These are phyloP conservation scores for Hydra vulgaris DNA, from an alignment of 30 jellyfish, hydroid and myxozoan species.

Conservation along the genomic window DNA sequence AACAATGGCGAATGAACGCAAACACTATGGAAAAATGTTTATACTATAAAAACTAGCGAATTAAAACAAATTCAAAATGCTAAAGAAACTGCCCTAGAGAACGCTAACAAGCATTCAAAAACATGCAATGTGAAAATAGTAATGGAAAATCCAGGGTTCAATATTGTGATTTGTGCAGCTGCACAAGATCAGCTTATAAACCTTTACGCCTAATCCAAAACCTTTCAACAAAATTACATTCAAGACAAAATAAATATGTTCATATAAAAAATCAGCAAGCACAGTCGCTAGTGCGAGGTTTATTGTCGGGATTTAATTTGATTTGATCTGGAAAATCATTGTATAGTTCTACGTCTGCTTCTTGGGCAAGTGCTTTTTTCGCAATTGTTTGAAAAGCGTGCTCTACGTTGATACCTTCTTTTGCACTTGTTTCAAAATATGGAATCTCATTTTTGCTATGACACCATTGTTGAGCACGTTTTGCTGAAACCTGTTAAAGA, in stretches of 20 bases:
- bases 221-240: background rate
- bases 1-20: background rate
- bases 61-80: background rate
- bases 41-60: background rate
- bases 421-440: slow-evolving; percentile 97
- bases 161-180: background rate
- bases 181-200: background rate
- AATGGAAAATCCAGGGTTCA: background rate
- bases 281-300: slow-evolving; percentile 95
- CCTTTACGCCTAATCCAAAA: background rate
- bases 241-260: background rate
- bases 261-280: slow-evolving; percentile 54
- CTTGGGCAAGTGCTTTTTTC: slow-evolving; percentile 96
- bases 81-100: background rate
- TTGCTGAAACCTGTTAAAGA: slow-evolving; percentile 75
- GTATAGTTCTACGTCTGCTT: slow-evolving; percentile 91
- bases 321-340: slow-evolving; percentile 99
- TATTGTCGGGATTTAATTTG: slow-evolving; percentile 72
- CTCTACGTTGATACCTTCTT: slow-evolving; percentile 98
- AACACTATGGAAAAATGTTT: background rate
- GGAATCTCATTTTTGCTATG: slow-evolving; percentile 95
- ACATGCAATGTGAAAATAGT: background rate
- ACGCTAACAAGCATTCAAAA: background rate
- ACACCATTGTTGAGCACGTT: slow-evolving; percentile 99
- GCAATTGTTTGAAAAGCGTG: slow-evolving; percentile 99